Evolutionary conservation across 2,888 invertebrate species (phyloP).

Genomic region (Noctua pronuba): DNA sequence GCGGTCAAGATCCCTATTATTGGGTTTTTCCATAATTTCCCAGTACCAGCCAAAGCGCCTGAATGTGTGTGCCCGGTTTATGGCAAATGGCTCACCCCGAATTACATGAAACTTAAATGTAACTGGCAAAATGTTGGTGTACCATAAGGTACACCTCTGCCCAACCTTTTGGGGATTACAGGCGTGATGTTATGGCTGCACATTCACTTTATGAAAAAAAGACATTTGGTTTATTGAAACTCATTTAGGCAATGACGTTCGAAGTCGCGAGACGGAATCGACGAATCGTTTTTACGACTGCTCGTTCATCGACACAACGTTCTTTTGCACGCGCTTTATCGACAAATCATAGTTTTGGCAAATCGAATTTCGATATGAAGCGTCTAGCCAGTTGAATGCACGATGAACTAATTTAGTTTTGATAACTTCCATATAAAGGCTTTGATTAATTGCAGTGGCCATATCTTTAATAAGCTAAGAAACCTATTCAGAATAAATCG

Average conservation of each 20-base stretch:
- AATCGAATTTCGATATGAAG: slow-evolving; percentile 53
- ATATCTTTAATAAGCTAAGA: neutral
- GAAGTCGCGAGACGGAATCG: slow-evolving; percentile 7
- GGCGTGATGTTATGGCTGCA: neutral
- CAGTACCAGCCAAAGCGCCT: neutral
- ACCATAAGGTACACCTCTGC: neutral
- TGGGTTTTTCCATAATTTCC: neutral
- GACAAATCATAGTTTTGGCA: slow-evolving; percentile 47
- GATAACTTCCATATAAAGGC: neutral
- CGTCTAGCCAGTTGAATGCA: slow-evolving; percentile 42
- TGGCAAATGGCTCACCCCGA: neutral
- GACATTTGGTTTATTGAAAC: slow-evolving; percentile 15
- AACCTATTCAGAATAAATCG: neutral
- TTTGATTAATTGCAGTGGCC: neutral
- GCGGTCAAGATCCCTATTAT: neutral
- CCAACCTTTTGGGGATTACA: neutral
- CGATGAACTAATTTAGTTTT: slow-evolving; percentile 17
- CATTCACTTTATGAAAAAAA: neutral
- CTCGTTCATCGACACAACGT: slow-evolving; percentile 20
- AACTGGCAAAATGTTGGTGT: neutral
- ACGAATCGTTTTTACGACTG: slow-evolving; percentile 41
- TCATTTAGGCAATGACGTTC: slow-evolving; percentile 28
- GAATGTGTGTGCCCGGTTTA: neutral
- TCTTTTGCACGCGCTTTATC: slow-evolving; percentile 28
- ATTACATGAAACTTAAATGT: neutral